phyloP scores from a whole-genome alignment of 1,140 invertebrate genomes.

The Batillaria attramentaria region DNA sequence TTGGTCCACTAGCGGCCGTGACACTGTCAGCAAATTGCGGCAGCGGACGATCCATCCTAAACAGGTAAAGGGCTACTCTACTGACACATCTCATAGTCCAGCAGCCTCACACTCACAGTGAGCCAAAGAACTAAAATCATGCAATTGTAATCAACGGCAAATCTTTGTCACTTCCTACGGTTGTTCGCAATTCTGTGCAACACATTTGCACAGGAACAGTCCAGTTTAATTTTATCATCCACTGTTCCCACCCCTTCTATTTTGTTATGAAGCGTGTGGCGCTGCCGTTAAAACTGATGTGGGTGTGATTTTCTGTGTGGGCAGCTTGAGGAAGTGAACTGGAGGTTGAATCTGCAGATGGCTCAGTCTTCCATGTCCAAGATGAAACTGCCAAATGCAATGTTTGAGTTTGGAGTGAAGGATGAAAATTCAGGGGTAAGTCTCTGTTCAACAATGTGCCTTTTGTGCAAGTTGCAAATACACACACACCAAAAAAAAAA shows the following conservation, averaged over 20 bases:
- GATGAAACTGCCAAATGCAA: constrained; percentile 67
- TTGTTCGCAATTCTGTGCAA: too few relatives aligned
- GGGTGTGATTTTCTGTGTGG: too few relatives aligned
- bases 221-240: too few relatives aligned
- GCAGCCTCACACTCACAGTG: too few relatives aligned
- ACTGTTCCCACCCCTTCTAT: too few relatives aligned
- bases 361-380: constrained; percentile 62
- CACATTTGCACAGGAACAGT: too few relatives aligned
- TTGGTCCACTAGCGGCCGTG: constrained; percentile 61
- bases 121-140: too few relatives aligned
- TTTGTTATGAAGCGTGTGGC: too few relatives aligned
- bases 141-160: too few relatives aligned
- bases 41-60: constrained; percentile 60
- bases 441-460: constrained; percentile 49
- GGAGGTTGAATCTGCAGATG: constrained; percentile 68
- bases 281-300: too few relatives aligned
- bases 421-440: constrained; percentile 54
- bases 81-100: too few relatives aligned
- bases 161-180: too few relatives aligned
- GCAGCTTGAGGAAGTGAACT: constrained; percentile 66
- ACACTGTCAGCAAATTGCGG: constrained; percentile 60
- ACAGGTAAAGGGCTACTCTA: constrained; percentile 58
- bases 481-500: constrained; percentile 36
- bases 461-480: constrained; percentile 63
- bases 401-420: constrained; percentile 65